Percentiles rank a stretch among this genome's conserved stretches.
Conservation (phyloP, 2,888 invertebrate genomes). For the Hydraecia micacea region DNA sequence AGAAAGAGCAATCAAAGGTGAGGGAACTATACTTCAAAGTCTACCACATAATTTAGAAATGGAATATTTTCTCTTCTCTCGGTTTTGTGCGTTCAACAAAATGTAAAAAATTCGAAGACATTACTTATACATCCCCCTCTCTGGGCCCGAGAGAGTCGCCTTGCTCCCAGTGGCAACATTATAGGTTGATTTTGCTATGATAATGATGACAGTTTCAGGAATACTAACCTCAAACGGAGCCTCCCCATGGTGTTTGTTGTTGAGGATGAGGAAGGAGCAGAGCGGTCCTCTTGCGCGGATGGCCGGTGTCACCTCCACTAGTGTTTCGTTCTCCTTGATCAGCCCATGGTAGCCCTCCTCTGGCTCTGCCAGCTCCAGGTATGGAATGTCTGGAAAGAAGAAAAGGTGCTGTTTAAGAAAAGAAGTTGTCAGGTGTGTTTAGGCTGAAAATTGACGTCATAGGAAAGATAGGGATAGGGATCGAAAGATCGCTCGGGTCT, state of each 20-base stretch:
- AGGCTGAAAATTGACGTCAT: not conserved
- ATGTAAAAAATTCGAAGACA: not conserved
- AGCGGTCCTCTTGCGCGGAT: slow-evolving; percentile 96
- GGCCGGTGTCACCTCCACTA: slow-evolving; percentile 97
- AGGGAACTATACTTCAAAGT: not conserved
- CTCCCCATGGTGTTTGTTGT: slow-evolving; percentile 98
- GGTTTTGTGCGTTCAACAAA: not conserved
- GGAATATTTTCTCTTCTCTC: no score
- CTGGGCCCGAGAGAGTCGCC: not conserved
- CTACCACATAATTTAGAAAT: not conserved
- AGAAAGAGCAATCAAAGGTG: not conserved
- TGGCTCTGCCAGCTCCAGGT: slow-evolving; percentile 94
- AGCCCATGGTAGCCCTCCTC: slow-evolving; percentile 98
- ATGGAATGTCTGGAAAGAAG: slow-evolving; percentile 90
- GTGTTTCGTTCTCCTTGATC: slow-evolving; percentile 97
- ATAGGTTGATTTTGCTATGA: not conserved
- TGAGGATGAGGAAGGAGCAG: slow-evolving; percentile 97
- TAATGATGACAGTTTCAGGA: not conserved
- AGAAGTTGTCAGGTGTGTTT: not conserved
- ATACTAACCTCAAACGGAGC: slow-evolving; percentile 96
- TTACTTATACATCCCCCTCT: not conserved
- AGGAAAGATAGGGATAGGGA: no score
- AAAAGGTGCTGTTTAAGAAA: not conserved
- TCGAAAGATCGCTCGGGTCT: not conserved
- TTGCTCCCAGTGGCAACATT: not conserved